These are phyloP conservation scores for Brachyhypopomus occidentalis DNA, from an alignment of 2,113 vertebrate genomes.

Conservation along the genomic window DNA sequence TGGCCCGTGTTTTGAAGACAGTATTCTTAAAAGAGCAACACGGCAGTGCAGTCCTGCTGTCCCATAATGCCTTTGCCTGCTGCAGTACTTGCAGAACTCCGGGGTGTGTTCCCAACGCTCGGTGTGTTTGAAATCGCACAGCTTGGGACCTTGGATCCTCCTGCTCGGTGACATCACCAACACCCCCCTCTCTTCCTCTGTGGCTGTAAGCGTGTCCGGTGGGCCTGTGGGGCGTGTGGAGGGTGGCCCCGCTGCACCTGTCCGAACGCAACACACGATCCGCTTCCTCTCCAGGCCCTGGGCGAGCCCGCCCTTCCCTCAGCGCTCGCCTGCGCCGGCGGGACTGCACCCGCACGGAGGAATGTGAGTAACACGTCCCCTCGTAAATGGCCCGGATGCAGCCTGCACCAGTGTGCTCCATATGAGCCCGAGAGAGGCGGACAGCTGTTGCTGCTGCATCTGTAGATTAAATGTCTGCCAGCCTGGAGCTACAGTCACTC, in stretches of 20 bases:
- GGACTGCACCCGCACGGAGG: constrained; percentile 34
- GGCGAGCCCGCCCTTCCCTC: constrained; percentile 52
- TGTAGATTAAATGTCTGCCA: constrained; percentile 67
- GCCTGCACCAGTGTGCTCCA: constrained; percentile 27
- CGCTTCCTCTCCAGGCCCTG: constrained; percentile 65
- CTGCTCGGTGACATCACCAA: neutral
- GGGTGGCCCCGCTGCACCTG: constrained; percentile 68
- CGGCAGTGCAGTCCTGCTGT: neutral
- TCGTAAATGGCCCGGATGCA: constrained; percentile 72
- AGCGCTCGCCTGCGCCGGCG: constrained; percentile 13
- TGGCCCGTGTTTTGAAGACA: neutral
- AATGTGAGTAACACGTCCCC: constrained; percentile 65
- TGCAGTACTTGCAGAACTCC: neutral
- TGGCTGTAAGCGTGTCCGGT: constrained; percentile 35
- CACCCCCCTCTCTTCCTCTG: neutral
- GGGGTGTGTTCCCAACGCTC: neutral
- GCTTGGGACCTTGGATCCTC: neutral
- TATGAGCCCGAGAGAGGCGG: constrained; percentile 47
- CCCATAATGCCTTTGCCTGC: neutral
- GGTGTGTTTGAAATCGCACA: neutral
- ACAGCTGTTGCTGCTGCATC: constrained; percentile 55
- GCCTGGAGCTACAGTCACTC: constrained; percentile 44
- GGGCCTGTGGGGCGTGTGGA: constrained; percentile 50
- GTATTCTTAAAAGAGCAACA: neutral
- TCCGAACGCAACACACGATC: constrained; percentile 66